Percentiles rank a stretch among this genome's conserved stretches.
phyloP scores from a whole-genome alignment of 2,113 vertebrate species.

The Onychorhynchus coronatus region DNA sequence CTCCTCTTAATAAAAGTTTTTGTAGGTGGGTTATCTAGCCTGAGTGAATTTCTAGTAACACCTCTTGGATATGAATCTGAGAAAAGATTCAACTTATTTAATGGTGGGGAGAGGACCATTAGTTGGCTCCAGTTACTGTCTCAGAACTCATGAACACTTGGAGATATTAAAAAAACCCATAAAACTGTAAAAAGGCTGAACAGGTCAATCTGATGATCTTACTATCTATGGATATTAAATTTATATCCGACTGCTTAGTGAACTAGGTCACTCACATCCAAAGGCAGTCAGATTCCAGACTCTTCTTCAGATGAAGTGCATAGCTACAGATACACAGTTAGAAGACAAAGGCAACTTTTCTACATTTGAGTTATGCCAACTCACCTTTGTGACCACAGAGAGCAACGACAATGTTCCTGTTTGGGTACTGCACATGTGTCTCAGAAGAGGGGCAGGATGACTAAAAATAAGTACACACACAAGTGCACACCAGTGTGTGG shows the following conservation, averaged over 20 bases:
- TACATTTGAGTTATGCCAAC: neutral
- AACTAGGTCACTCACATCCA: neutral
- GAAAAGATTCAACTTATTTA: neutral
- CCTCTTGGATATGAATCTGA: neutral
- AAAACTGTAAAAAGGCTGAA: neutral
- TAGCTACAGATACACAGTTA: neutral
- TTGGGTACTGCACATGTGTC: neutral
- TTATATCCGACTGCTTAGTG: neutral
- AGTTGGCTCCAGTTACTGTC: neutral
- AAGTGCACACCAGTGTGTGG: fast-evolving
- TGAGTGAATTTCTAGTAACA: neutral
- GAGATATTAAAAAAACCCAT: neutral
- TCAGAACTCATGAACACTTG: neutral
- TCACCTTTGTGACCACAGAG: neutral
- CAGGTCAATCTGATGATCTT: neutral
- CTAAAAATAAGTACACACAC: neutral
- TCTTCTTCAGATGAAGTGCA: neutral
- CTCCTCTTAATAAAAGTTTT: neutral
- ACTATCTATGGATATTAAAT: neutral
- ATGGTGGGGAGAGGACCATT: neutral
- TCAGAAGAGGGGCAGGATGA: neutral
- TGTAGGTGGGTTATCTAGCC: neutral
- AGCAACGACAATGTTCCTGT: neutral
- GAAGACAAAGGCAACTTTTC: neutral
- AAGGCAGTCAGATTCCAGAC: neutral